Evolutionary conservation across 2,113 vertebrate genomes (phyloP).

Genomic region (Peromyscus polionotus): DNA sequence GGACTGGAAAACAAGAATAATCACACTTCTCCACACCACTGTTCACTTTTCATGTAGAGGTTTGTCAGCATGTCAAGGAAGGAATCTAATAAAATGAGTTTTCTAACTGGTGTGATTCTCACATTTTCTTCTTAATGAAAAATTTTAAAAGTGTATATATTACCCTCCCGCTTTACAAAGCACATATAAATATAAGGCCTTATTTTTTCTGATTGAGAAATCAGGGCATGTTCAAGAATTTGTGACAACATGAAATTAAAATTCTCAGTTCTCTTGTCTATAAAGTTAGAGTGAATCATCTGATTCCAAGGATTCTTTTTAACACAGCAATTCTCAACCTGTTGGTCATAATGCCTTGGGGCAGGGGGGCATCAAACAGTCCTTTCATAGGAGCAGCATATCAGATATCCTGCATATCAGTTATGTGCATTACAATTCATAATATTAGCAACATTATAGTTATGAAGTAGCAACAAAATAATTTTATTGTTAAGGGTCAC

Average conservation of each 20-base stretch:
- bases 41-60: background rate
- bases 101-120: background rate
- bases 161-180: background rate
- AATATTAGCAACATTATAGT: background rate
- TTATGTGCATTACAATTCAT: background rate
- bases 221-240: background rate
- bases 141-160: background rate
- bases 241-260: background rate
- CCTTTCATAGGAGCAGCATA: background rate
- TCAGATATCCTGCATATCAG: background rate
- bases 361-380: background rate
- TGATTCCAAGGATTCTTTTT: background rate
- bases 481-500: background rate
- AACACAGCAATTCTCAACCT: background rate
- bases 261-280: background rate
- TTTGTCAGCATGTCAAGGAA: background rate
- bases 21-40: background rate
- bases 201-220: background rate
- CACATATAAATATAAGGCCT: background rate
- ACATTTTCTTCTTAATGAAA: conserved; percentile 8
- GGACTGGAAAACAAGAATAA: background rate
- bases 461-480: background rate
- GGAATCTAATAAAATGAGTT: background rate
- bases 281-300: conserved; percentile 5
- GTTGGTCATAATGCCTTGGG: background rate